These are phyloP conservation scores for Noturus placidus DNA, from an alignment of 2,113 vertebrate genomes.

Conservation along the genomic window DNA sequence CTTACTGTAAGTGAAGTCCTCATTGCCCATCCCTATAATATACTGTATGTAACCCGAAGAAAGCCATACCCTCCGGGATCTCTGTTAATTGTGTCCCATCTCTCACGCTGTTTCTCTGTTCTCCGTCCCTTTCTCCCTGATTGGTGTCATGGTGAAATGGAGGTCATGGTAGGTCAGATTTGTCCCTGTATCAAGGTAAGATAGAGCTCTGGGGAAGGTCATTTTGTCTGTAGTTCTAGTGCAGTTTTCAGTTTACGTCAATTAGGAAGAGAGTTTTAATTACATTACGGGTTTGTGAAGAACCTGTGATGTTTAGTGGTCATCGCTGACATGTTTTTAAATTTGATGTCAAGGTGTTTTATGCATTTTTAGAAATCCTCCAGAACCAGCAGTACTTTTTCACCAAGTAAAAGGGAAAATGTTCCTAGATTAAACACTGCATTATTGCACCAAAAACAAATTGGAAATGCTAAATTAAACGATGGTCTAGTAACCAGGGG, in stretches of 20 bases:
- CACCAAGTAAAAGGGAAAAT: neutral
- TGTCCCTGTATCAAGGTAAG: neutral
- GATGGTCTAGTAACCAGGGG: neutral
- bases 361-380: neutral
- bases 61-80: conserved; percentile 64
- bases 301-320: conserved; percentile 10
- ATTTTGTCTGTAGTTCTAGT: neutral
- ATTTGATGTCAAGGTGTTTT: neutral
- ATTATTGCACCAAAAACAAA: neutral
- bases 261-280: neutral
- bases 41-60: conserved; percentile 67
- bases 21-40: conserved; percentile 61
- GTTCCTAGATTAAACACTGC: neutral
- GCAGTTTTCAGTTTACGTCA: neutral
- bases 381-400: neutral
- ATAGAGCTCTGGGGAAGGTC: neutral
- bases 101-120: conserved; percentile 49
- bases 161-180: conserved; percentile 19
- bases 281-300: neutral
- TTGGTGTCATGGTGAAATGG: conserved; percentile 21
- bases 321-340: neutral
- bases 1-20: conserved; percentile 74
- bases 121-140: conserved; percentile 50
- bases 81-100: conserved; percentile 62
- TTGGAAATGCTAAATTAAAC: neutral